Base-by-base conservation (phyloP, 2,797 vertebrate species). In the Arnoldichthys spilopterus region DNA sequence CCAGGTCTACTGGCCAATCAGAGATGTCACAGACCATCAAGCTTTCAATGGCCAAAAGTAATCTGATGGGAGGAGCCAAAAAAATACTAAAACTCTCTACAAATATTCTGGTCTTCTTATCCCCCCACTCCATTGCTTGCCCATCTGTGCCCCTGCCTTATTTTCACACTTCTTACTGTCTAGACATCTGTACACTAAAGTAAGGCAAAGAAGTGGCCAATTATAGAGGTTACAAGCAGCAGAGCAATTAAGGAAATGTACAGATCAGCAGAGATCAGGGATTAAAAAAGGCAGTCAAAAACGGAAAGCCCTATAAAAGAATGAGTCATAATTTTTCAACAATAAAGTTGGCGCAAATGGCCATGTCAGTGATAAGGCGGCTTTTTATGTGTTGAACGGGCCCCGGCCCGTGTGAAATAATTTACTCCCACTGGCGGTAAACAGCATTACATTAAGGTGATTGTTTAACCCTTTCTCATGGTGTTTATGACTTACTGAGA, bases 221-320 rank as follows among this genome's bases (percentile, higher is more conserved):
- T 92, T 91, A 91, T 83, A 84, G 61, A 83, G 81, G 86, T 91
- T 88, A 91, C 83, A 91, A 90, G 88, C 83, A 85, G 71, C 34
- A 66, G 63, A 45, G 85, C 90, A 92, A 89, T 91, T 90, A 90
- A 91, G 87, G 86, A 89, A 91, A 92, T 91, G 89, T 89, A 88
- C 82, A 87, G 89, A 90, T 92, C 87, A 90, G 84, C 76, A 75
- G 54, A 82, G 89, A 88, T 90, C 87, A 89, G 66, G n/a, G 87
- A 88, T 90, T 90, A 86, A 89, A 86, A 84, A 86, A 85, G 80
- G 78, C 85, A 47, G 28, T 87, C 83, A 83, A 79, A 84, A 66
- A 79, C 68, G 79, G 83, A 88, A 80, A 91, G 86, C 84, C 88
- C 89, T 84, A 78, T 90, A 90, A 91, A 91, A 85, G 84, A 83